These are phyloP conservation scores for Carlito syrichta DNA, from an alignment of 2,113 vertebrate species.

Conservation along the genomic window DNA sequence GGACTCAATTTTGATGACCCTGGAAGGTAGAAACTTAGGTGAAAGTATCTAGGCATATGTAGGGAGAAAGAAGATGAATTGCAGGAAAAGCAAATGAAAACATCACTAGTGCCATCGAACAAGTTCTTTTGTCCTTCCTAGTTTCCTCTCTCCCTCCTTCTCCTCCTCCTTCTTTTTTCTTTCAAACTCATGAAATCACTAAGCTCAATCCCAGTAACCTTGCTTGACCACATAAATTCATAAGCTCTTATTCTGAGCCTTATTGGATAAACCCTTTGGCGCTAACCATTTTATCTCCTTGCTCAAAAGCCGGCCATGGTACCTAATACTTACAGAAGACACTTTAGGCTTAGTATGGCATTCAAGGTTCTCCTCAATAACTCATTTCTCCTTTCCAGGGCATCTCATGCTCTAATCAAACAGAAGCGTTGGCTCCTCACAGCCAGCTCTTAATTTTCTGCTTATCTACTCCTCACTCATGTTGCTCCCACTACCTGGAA, in stretches of 20 bases:
- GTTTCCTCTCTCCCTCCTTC: rapidly evolving
- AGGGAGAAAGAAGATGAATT: neutral
- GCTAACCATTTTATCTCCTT: neutral
- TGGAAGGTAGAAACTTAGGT: neutral
- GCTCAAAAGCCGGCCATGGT: neutral
- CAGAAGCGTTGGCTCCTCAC: neutral
- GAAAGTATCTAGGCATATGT: neutral
- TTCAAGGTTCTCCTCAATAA: neutral
- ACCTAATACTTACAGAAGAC: neutral
- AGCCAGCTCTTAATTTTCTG: neutral
- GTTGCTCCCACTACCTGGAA: neutral
- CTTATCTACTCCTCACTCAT: neutral
- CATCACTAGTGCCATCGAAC: neutral
- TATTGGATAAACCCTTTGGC: neutral
- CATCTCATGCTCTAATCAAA: neutral
- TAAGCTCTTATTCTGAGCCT: neutral
- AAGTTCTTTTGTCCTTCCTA: neutral
- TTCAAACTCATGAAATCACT: neutral
- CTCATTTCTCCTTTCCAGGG: neutral
- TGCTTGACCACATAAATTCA: neutral
- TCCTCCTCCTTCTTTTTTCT: neutral
- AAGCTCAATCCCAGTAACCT: neutral
- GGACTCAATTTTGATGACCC: neutral
- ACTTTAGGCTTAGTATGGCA: neutral
- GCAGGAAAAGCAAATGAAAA: neutral